Conservation (phyloP, 1,140 invertebrate species). For the Danaus melanippus region DNA sequence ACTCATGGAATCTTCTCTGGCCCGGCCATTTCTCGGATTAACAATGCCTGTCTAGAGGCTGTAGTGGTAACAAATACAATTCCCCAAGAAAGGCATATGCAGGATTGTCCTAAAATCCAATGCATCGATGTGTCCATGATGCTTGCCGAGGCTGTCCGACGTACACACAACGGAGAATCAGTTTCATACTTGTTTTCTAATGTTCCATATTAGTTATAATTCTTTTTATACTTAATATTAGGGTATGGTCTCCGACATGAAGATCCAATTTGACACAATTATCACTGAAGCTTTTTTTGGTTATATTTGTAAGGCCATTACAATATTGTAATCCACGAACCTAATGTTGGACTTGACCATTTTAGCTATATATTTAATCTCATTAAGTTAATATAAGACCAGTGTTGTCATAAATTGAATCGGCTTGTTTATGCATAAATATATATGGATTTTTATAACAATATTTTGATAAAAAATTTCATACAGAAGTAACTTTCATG, state of each 20-base stretch:
- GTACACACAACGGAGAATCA: constrained; percentile 98
- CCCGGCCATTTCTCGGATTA: constrained; percentile 96
- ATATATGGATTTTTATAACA: constrained; percentile 15
- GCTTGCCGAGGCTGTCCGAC: constrained; percentile 95
- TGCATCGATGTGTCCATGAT: constrained; percentile 99
- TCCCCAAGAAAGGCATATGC: constrained; percentile 98
- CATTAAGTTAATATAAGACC: constrained; percentile 30
- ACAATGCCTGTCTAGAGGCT: constrained; percentile 97
- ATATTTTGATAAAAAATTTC: constrained; percentile 19
- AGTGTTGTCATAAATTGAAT: constrained; percentile 6
- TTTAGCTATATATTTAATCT: constrained; percentile 41
- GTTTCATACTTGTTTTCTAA: constrained; percentile 97
- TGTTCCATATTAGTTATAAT: constrained; percentile 84
- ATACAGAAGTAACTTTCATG: constrained; percentile 7
- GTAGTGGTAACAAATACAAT: constrained; percentile 99
- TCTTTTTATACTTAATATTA: constrained; percentile 34
- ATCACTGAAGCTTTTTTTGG: constrained; percentile 1
- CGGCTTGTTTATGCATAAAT: constrained; percentile 10
- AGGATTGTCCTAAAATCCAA: constrained; percentile 94
- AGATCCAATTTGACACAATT: constrained; percentile 3
- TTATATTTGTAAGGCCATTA: constrained; percentile 6
- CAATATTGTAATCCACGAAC: background rate
- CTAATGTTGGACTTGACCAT: constrained; percentile 25
- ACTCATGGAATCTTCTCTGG: constrained; percentile 99
- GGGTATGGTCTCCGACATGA: constrained; percentile 29